These are phyloP conservation scores for Sicus ferrugineus DNA, from an alignment of 2,888 invertebrate genomes.

Conservation along the genomic window DNA sequence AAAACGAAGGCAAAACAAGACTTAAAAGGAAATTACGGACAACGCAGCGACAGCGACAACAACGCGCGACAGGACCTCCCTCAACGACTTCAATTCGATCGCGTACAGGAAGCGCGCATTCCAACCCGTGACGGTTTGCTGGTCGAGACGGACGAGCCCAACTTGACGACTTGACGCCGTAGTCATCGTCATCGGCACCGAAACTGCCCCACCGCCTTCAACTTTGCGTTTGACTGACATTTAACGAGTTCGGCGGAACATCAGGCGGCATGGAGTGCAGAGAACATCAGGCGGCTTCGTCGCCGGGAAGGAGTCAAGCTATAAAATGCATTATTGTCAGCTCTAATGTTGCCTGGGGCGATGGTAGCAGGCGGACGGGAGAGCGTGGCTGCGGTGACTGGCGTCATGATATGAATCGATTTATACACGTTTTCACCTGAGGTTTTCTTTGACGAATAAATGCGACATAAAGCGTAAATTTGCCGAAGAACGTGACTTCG, in stretches of 20 bases:
- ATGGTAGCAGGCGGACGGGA: background rate
- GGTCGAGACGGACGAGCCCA: slow-evolving; percentile 9
- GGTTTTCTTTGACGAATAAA: slow-evolving; percentile 8
- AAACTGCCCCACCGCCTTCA: background rate
- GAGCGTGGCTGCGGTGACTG: background rate
- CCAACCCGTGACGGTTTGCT: slow-evolving; percentile 1
- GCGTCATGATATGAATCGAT: background rate
- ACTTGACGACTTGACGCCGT: slow-evolving; percentile 6
- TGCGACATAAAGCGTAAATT: slow-evolving; percentile 11
- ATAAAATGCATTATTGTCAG: slow-evolving; percentile 6
- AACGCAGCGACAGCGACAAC: slow-evolving; percentile 12
- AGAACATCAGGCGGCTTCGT: background rate
- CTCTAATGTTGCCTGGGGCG: slow-evolving; percentile 5
- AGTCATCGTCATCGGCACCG: background rate
- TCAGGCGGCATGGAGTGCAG: background rate
- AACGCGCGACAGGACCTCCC: slow-evolving; percentile 30
- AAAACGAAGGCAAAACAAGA: background rate
- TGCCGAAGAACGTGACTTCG: slow-evolving; percentile 18
- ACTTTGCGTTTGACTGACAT: slow-evolving; percentile 25
- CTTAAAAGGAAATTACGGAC: background rate
- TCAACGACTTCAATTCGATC: slow-evolving; percentile 24
- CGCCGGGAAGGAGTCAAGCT: background rate
- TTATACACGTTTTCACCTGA: slow-evolving; percentile 1
- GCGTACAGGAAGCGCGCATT: slow-evolving; percentile 7
- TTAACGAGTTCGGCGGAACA: slow-evolving; percentile 4